Percentiles rank a stretch among this genome's conserved stretches.
Conservation (phyloP, 1,140 invertebrate genomes). For the Eumaeus atala region DNA sequence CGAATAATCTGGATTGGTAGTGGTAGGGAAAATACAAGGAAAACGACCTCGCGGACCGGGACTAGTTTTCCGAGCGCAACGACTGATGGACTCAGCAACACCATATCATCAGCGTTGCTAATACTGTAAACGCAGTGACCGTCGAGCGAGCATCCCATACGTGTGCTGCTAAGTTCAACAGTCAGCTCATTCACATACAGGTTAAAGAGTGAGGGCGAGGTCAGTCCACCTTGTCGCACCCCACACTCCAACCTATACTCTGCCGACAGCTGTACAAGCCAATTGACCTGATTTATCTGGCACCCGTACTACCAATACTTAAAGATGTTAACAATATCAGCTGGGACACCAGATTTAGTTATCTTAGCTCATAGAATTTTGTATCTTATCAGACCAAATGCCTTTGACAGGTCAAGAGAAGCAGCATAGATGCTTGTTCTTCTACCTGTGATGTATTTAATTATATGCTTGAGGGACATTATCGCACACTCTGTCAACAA, state of each 20-base stretch:
- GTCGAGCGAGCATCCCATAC: not conserved
- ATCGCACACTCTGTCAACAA: no score
- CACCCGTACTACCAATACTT: conserved; percentile 14
- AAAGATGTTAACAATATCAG: conserved; percentile 7
- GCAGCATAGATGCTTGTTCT: conserved; percentile 16
- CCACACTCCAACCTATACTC: conserved; percentile 13
- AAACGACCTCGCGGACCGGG: not conserved
- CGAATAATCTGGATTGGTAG: no score
- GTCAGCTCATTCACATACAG: not conserved
- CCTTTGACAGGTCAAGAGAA: conserved; percentile 17
- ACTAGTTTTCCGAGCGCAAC: not conserved
- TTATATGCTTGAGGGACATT: not conserved
- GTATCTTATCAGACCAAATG: conserved; percentile 17
- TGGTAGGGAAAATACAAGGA: no score
- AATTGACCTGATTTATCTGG: conserved; percentile 10
- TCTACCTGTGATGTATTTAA: conserved; percentile 9
- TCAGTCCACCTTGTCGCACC: conserved; percentile 11
- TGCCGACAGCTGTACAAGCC: not conserved
- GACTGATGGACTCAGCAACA: not conserved
- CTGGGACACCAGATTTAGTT: not conserved
- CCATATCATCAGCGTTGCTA: no score
- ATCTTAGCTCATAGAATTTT: conserved; percentile 14
- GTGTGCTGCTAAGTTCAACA: conserved; percentile 6
- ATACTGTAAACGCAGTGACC: no score
- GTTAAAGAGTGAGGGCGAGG: conserved; percentile 9